Percentiles rank a stretch among this genome's conserved stretches.
Evolutionary conservation across 2,797 vertebrate genomes (phyloP).

Genomic region (Lithobates sylvaticus): DNA sequence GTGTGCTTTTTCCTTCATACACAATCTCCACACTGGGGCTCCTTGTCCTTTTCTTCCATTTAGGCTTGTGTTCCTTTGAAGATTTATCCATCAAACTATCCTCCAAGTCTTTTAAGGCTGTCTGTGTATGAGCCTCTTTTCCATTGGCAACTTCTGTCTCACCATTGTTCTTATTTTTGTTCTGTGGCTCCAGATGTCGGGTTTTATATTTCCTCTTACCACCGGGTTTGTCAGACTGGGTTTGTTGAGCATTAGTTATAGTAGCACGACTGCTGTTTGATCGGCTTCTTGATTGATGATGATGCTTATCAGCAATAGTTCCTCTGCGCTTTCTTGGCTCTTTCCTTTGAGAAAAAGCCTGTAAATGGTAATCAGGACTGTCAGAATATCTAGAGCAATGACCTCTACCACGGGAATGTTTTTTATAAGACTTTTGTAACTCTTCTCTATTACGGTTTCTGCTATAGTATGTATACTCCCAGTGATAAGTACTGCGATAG

Average conservation of each 20-base stretch:
- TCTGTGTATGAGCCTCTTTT: slow-evolving; percentile 65
- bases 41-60: slow-evolving; percentile 77
- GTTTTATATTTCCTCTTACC: slow-evolving; percentile 95
- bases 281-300: slow-evolving; percentile 76
- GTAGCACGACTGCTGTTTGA: slow-evolving; percentile 74
- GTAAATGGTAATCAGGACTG: slow-evolving; percentile 76
- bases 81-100: slow-evolving; percentile 74
- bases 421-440: slow-evolving; percentile 74
- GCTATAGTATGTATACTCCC: slow-evolving; percentile 81
- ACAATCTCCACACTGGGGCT: slow-evolving; percentile 87
- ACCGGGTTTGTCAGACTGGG: slow-evolving; percentile 83
- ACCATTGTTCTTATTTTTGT: slow-evolving; percentile 53
- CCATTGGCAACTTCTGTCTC: slow-evolving; percentile 62
- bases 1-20: slow-evolving; percentile 78
- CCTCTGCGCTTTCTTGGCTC: slow-evolving; percentile 70
- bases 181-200: slow-evolving; percentile 84
- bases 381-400: slow-evolving; percentile 73
- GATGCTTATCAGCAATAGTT: slow-evolving; percentile 72
- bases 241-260: slow-evolving; percentile 68
- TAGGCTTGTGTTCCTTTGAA: slow-evolving; percentile 75
- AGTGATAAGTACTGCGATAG: slow-evolving; percentile 75
- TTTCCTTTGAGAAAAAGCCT: slow-evolving; percentile 74
- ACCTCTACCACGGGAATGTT: slow-evolving; percentile 67
- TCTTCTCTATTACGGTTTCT: slow-evolving; percentile 72
- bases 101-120: slow-evolving; percentile 63